A percentile compares a stretch with the other conserved stretches of the same genome.
phyloP scores from a whole-genome alignment of 2,113 vertebrate species.

The Sorex fumeus region DNA sequence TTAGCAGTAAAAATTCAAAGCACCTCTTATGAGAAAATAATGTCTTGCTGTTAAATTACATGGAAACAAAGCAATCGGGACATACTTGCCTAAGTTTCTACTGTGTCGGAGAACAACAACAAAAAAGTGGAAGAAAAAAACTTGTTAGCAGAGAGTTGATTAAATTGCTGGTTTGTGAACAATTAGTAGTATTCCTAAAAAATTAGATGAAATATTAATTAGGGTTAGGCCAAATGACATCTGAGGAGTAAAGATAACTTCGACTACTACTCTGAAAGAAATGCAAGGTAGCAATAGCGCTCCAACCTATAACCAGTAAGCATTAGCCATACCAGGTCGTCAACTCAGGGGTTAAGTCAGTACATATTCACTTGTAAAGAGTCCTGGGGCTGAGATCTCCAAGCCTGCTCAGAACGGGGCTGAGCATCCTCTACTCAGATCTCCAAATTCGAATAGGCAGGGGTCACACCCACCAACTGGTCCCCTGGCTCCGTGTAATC shows the following conservation, averaged over 20 bases:
- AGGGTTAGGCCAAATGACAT: slow-evolving; percentile 81
- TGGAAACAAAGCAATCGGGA: slow-evolving; percentile 90
- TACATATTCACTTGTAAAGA: rapidly evolving
- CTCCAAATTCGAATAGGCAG: too few relatives aligned
- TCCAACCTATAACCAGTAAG: rapidly evolving
- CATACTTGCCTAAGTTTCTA: slow-evolving; percentile 84
- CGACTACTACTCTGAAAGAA: background rate
- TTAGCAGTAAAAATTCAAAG: slow-evolving; percentile 92
- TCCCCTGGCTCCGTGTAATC: too few relatives aligned
- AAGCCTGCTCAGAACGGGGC: too few relatives aligned
- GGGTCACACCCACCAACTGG: too few relatives aligned
- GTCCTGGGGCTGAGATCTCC: too few relatives aligned
- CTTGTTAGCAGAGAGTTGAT: slow-evolving; percentile 87
- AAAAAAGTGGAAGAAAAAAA: slow-evolving; percentile 75
- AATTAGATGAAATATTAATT: slow-evolving; percentile 89
- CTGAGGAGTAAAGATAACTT: slow-evolving; percentile 73
- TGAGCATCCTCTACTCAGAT: too few relatives aligned
- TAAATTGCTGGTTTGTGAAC: slow-evolving; percentile 87
- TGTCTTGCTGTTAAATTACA: slow-evolving; percentile 92
- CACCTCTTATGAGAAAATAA: slow-evolving; percentile 91
- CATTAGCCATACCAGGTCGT: too few relatives aligned
- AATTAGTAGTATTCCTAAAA: slow-evolving; percentile 87
- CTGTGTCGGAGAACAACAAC: slow-evolving; percentile 84
- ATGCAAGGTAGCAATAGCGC: background rate
- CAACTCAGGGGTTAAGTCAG: background rate